phyloP scores from a whole-genome alignment of 2,888 invertebrate genomes.

The Sicus ferrugineus region DNA sequence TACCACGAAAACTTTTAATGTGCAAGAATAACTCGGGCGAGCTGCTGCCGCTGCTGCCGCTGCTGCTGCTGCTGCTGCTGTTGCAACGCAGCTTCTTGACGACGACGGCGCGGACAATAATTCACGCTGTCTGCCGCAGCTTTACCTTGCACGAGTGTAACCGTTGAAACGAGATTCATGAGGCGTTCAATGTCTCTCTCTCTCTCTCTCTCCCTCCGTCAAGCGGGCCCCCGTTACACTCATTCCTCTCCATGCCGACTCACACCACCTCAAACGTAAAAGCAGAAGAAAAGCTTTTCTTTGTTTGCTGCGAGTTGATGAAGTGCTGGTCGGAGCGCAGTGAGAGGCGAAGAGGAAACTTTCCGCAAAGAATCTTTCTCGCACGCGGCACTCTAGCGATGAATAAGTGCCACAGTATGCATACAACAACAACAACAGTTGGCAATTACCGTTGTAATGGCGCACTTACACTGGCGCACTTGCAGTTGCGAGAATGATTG shows the following conservation, averaged over 20 bases:
- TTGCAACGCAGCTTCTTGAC: slow-evolving; percentile 9
- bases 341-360: background rate
- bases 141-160: slow-evolving; percentile 43
- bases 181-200: too few species aligned
- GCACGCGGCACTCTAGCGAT: background rate
- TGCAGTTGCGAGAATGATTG: slow-evolving; percentile 30
- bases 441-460: slow-evolving; percentile 29
- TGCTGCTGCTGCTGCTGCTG: background rate
- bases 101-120: slow-evolving; percentile 50
- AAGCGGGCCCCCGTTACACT: background rate
- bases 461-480: slow-evolving; percentile 18
- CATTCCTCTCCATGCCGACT: background rate
- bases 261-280: background rate
- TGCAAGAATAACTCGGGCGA: slow-evolving; percentile 39
- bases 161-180: too few species aligned
- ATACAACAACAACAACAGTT: slow-evolving; percentile 8
- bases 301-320: background rate
- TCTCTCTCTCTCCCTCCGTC: too few species aligned
- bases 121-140: slow-evolving; percentile 39
- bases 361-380: background rate
- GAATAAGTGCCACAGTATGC: background rate
- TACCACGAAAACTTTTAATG: slow-evolving; percentile 51
- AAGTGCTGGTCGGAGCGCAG: background rate
- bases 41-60: background rate
- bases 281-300: slow-evolving; percentile 2